Percentiles rank a stretch among this genome's conserved stretches.
Evolutionary conservation across 2,113 vertebrate genomes (phyloP).

Genomic region (Nothoprocta perdicaria): DNA sequence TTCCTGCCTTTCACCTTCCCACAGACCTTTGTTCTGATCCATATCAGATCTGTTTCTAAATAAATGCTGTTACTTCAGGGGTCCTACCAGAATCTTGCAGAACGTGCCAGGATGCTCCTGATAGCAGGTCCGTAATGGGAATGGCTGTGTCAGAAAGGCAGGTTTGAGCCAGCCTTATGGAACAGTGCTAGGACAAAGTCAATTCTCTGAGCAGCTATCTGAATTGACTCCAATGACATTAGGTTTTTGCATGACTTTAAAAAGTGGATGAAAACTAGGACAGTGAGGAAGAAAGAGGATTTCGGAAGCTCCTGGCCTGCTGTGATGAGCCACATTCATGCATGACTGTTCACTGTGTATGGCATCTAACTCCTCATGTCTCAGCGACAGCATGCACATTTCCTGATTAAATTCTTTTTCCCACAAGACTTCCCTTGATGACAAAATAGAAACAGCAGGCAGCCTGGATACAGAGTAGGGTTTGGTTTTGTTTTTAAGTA

Average conservation of each 20-base stretch:
- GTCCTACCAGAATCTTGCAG: neutral
- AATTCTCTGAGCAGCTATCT: neutral
- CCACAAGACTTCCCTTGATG: neutral
- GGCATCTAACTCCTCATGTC: accelerated
- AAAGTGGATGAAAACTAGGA: neutral
- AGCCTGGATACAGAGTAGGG: neutral
- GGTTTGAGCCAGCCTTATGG: neutral
- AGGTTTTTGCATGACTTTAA: neutral
- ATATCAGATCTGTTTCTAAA: neutral
- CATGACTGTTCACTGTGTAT: neutral
- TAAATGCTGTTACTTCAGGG: neutral
- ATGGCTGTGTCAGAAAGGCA: accelerated
- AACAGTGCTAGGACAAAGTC: neutral
- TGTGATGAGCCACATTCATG: neutral
- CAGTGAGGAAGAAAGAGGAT: neutral
- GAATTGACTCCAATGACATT: neutral
- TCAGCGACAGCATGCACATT: neutral
- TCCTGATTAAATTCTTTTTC: neutral
- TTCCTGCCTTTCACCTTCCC: neutral
- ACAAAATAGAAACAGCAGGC: neutral
- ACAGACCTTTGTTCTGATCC: neutral
- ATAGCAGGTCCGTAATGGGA: neutral
- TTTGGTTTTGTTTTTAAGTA: neutral
- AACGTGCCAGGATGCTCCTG: neutral
- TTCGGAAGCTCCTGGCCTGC: neutral